Base-by-base conservation (phyloP, 1,140 invertebrate genomes). In the Pseudomyrmex dendroicus region DNA sequence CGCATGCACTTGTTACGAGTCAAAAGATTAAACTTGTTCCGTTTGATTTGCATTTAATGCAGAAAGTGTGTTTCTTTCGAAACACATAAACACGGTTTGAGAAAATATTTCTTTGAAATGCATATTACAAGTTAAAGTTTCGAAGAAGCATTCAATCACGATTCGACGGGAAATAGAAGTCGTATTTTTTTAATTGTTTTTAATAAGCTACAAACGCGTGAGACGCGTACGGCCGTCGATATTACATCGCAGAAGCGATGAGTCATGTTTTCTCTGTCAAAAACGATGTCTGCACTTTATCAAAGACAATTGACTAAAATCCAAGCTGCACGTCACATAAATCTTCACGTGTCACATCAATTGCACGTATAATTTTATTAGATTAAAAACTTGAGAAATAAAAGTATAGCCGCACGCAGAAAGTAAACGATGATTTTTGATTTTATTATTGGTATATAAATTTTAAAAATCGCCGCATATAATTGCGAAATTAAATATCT, bases 281-380 rank as follows among this genome's bases (percentile, higher is more conserved):
- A 72, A 72, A 86, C 84, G 78, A 70, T 52, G 86, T 82, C 86
- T 83, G 73, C 66, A 48, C 56, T 83, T 85, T 77, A 57, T 73
- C 77, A 62, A 63, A 88, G 73, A 59, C 48, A 56, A 73, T 25
- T 48, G 52, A 46, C 72, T 54, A 63, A 50, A 68, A 54, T n/a
- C 64, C 3, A 70, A n/a, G n/a, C 20, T 7, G 54, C 35, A 35
- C 35, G 35, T 35, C 35, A 35, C 35, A 35, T 7, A 35, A 35
- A 35, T 35, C 35, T 35, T 35, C 35, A 35, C 35, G 0, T 7
- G 35, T 35, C 35, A 35, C 35, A 35, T 35, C 35, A 35, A 35
- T 35, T 35, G 35, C 35, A 7, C 35, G 35, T 35, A 35, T 35
- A 35, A 35, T 35, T 35, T 35, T 35, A 35, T 35, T 35, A 35